These are phyloP conservation scores for Fistularia tabacaria DNA, from an alignment of 2,797 vertebrate genomes.

Conservation along the genomic window DNA sequence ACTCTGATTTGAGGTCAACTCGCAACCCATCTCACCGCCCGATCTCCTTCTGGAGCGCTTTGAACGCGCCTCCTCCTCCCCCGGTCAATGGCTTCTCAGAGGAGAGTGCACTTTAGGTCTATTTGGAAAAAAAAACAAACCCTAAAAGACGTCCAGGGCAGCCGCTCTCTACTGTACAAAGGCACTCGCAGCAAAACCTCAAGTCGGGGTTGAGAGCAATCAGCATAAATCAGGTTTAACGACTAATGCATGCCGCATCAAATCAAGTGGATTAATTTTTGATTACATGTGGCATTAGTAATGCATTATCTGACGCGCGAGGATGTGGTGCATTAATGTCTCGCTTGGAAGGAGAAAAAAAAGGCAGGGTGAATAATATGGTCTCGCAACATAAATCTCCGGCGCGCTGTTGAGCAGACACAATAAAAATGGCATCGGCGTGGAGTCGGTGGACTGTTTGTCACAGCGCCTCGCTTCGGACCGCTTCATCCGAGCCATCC, in stretches of 20 bases:
- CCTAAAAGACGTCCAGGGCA: no score
- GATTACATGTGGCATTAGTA: slow-evolving; percentile 49
- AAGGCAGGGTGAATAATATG: no score
- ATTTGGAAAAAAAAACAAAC: not conserved
- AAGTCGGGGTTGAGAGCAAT: no score
- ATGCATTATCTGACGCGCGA: slow-evolving; percentile 23
- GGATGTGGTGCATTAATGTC: not conserved
- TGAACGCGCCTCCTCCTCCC: slow-evolving; percentile 32
- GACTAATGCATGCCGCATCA: slow-evolving; percentile 39
- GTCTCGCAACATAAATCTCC: no score
- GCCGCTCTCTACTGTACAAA: no score
- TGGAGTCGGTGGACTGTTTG: no score
- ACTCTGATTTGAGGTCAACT: slow-evolving; percentile 63
- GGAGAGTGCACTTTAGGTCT: not conserved
- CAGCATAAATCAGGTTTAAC: slow-evolving; percentile 6
- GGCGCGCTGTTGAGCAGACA: no score
- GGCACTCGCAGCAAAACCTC: no score
- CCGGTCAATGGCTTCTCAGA: slow-evolving; percentile 14
- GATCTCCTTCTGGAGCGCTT: slow-evolving; percentile 26
- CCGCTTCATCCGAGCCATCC: no score
- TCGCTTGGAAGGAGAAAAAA: no score
- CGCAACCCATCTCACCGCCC: slow-evolving; percentile 39
- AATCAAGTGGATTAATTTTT: slow-evolving; percentile 55
- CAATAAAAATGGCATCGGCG: no score
- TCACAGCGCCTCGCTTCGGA: no score